Base-by-base conservation (phyloP, 1,140 invertebrate species). In the Caenorhabditis latens region DNA sequence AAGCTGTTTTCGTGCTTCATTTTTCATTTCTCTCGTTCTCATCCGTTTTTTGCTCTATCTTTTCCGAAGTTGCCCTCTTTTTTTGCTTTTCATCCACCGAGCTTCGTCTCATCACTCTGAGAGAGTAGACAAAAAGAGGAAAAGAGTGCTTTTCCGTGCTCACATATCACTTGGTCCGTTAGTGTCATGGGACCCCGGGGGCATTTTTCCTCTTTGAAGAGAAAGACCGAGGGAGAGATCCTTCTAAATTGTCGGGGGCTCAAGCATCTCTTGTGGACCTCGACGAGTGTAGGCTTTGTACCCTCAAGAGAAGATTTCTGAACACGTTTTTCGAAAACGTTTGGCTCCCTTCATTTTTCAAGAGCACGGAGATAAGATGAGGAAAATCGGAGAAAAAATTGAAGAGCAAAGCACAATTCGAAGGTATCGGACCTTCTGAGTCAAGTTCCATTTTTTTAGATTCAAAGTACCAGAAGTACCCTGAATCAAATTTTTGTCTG, bases 111-210 rank as follows among this genome's bases (percentile, higher is more conserved):
- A 50, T 79, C 71, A 40, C 43, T 71, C 71, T 53, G 42, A 79
- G 43, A 75, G 43, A 75, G 53, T 46, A 79, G n/a, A 50, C 11
- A 79, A 24, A 50, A 32, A 50, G 42, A 71, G 42, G 16, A 42
- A 79, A 24, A 24, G 71, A 79, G 71, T 79, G 71, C 65, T 71
- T 71, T 71, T 71, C 42, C 46, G 46, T 79, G 71, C 71, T 50
- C 71, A 79, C 71, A 79, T 79, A 79, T 79, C 71, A 79, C 71
- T 79, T 79, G 71, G 71, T 79, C 46, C 53, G 71, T 79, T 79
- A 79, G 46, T 79, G 71, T 79, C 71, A 79, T 79, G 71, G 71
- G 71, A 79, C 71, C 71, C 43, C 71, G 71, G 71, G 61, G 46
- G 71, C 71, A 79, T 71, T 71, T 71, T 46, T 24, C 32, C 24